These are phyloP conservation scores for Idris sp. DNA, from an alignment of 1,140 invertebrate species.

Conservation along the genomic window DNA sequence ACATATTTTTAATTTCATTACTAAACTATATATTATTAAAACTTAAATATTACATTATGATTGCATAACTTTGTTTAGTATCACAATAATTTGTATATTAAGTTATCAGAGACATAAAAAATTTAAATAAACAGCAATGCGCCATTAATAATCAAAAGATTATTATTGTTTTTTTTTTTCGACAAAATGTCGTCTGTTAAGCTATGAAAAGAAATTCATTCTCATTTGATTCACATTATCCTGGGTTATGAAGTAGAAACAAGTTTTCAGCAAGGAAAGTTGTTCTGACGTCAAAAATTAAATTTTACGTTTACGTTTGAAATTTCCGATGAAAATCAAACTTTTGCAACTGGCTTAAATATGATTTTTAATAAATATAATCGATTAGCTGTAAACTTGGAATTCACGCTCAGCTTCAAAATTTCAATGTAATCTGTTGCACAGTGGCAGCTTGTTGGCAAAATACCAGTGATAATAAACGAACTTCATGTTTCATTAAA, in stretches of 20 bases:
- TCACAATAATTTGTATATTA: too few species aligned
- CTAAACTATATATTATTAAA: conserved; percentile 28
- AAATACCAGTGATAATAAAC: conserved; percentile 12
- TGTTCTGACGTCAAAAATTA: too few species aligned
- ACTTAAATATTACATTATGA: too few species aligned
- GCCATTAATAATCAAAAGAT: background rate
- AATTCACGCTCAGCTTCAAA: background rate
- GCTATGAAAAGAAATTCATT: conserved; percentile 1
- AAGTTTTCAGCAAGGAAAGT: background rate
- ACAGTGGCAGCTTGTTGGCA: conserved; percentile 4
- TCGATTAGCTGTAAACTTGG: background rate
- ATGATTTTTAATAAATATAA: background rate
- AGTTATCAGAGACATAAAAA: too few species aligned
- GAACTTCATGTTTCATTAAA: conserved; percentile 12
- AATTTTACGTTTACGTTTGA: background rate
- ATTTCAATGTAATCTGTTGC: conserved; percentile 12
- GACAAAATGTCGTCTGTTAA: background rate
- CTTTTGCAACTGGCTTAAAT: conserved; percentile 5
- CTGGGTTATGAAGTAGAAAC: background rate
- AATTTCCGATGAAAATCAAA: conserved; percentile 1
- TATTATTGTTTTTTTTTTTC: background rate
- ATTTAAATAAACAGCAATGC: conserved; percentile 8
- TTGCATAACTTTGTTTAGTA: too few species aligned
- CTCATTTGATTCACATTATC: conserved; percentile 4
- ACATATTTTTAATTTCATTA: conserved; percentile 5